Conservation (phyloP, 1,140 invertebrate genomes). For the Acromyrmex heyeri region DNA sequence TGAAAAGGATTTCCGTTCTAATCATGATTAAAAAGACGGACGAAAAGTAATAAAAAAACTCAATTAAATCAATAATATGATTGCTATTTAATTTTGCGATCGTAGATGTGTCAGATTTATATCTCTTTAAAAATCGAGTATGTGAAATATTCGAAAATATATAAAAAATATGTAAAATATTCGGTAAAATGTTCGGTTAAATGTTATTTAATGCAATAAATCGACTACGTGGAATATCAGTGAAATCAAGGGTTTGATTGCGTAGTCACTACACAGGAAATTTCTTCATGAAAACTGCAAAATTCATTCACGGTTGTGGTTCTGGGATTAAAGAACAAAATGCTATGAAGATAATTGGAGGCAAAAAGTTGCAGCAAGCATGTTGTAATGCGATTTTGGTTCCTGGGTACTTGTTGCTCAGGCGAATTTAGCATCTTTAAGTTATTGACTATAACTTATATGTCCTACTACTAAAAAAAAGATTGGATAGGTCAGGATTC, state of each 20-base stretch:
- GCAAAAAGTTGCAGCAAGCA: constrained; percentile 13
- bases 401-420: constrained; percentile 51
- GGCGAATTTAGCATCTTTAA: constrained; percentile 45
- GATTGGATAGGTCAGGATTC: neutral
- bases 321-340: constrained; percentile 18
- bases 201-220: neutral
- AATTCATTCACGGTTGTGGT: constrained; percentile 26
- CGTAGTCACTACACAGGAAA: neutral
- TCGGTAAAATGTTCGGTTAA: neutral
- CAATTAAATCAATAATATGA: neutral
- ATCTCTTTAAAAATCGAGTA: neutral
- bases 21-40: constrained; percentile 10
- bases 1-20: constrained; percentile 18
- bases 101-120: neutral
- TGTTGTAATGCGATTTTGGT: constrained; percentile 51
- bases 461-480: constrained; percentile 6
- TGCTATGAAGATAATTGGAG: neutral
- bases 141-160: neutral
- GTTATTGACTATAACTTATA: constrained; percentile 35
- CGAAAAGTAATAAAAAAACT: constrained; percentile 8
- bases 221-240: neutral
- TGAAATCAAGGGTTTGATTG: neutral
- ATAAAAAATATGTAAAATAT: neutral
- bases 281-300: neutral
- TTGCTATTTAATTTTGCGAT: constrained; percentile 5